Conservation (phyloP, 2,113 vertebrate genomes). For the Clinocottus analis region DNA sequence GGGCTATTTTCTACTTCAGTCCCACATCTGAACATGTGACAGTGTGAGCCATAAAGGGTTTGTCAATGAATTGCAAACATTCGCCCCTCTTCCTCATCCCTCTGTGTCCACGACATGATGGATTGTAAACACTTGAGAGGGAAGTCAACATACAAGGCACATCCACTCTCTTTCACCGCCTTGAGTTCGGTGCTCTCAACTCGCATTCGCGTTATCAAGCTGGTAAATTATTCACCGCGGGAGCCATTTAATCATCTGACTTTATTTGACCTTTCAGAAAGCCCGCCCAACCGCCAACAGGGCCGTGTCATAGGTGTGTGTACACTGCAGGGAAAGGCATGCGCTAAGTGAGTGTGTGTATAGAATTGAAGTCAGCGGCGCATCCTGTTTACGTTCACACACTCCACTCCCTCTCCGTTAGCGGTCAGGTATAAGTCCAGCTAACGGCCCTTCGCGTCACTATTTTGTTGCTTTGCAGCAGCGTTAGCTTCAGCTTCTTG, state of each 20-base stretch:
- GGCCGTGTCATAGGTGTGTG: constrained; percentile 58
- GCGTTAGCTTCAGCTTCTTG: neutral
- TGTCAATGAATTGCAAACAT: constrained; percentile 14
- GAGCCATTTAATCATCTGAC: constrained; percentile 48
- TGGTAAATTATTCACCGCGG: constrained; percentile 72
- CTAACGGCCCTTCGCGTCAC: neutral
- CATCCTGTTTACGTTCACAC: constrained; percentile 69
- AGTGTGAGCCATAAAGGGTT: constrained; percentile 26
- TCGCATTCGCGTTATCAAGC: constrained; percentile 29
- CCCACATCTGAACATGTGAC: constrained; percentile 16
- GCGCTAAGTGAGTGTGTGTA: constrained; percentile 61
- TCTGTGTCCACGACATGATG: constrained; percentile 41
- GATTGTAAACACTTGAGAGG: constrained; percentile 48
- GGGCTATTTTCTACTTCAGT: neutral
- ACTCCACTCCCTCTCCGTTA: constrained; percentile 7
- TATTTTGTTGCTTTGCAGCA: constrained; percentile 6
- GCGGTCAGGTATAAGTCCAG: constrained; percentile 8
- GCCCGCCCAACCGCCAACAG: constrained; percentile 13
- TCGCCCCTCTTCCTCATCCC: constrained; percentile 14
- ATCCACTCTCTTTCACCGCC: constrained; percentile 24
- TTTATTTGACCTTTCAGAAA: constrained; percentile 40
- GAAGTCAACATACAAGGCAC: constrained; percentile 30
- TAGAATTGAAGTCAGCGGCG: constrained; percentile 41
- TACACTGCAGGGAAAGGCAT: constrained; percentile 62
- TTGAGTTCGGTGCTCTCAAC: neutral